phyloP scores from a whole-genome alignment of 2,113 vertebrate species.

The Syrmaticus mikado region DNA sequence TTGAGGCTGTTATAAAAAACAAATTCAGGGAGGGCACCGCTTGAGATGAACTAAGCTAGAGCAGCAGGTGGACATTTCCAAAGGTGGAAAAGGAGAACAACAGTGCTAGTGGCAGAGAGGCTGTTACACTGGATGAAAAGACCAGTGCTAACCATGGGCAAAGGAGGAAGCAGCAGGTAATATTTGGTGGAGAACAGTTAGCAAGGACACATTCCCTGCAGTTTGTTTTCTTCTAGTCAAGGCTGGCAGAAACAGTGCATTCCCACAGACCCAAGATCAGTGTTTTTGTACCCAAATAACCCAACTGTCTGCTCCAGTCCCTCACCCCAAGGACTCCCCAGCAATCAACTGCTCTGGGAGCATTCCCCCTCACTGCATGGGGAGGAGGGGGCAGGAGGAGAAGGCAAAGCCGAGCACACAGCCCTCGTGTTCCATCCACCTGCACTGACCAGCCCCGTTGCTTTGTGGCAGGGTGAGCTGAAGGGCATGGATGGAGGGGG shows the following conservation, averaged over 20 bases:
- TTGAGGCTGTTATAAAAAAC: background rate
- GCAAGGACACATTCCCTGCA: background rate
- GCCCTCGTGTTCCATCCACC: background rate
- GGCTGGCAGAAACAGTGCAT: background rate
- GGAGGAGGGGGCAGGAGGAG: background rate
- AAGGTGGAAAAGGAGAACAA: background rate
- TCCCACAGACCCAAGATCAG: background rate
- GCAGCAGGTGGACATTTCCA: background rate
- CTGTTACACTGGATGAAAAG: background rate
- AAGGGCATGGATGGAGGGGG: background rate
- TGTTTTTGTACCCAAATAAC: background rate
- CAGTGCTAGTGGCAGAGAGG: background rate
- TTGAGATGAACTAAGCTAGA: accelerated
- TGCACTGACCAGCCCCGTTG: background rate
- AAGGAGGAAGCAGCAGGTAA: background rate
- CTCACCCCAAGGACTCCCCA: background rate
- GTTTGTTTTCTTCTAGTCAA: background rate
- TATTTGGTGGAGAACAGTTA: background rate
- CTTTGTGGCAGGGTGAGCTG: accelerated
- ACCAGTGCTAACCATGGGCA: background rate
- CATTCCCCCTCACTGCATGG: accelerated
- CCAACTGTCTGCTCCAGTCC: background rate
- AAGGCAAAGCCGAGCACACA: background rate
- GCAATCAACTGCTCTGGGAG: background rate
- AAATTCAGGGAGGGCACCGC: too few species aligned